These are phyloP conservation scores for Drosophila meridiana DNA, from an alignment of 2,888 invertebrate species.

Conservation along the genomic window DNA sequence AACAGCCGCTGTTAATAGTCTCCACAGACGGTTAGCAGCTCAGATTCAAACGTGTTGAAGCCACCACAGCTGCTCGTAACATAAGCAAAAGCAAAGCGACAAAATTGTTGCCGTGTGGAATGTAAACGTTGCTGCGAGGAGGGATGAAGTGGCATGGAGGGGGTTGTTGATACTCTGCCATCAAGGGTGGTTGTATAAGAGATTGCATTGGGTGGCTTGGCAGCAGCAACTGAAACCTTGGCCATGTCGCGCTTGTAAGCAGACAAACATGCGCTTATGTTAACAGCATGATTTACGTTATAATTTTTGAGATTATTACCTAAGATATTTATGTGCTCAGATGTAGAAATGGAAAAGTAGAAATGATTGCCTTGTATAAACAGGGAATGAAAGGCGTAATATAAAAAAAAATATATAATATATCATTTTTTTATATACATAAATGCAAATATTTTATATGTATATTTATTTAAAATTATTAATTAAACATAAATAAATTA, in stretches of 20 bases:
- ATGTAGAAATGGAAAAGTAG: neutral
- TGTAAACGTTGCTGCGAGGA: neutral
- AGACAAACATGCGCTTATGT: constrained; percentile 36
- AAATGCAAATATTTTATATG: neutral
- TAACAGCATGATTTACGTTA: constrained; percentile 39
- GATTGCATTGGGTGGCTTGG: neutral
- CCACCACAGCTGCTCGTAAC: constrained; percentile 34
- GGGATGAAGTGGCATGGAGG: neutral
- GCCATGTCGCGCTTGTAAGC: constrained; percentile 23
- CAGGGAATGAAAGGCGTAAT: too few relatives aligned
- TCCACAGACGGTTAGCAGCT: constrained; percentile 35
- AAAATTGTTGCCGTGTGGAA: constrained; percentile 50
- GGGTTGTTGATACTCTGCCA: constrained; percentile 12
- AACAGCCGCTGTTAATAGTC: constrained; percentile 36
- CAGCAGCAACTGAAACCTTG: constrained; percentile 26
- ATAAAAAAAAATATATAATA: neutral
- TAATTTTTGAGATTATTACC: constrained; percentile 27
- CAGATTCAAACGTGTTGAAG: constrained; percentile 37
- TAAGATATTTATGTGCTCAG: neutral
- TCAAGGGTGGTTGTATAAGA: constrained; percentile 43
- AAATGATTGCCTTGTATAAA: neutral
- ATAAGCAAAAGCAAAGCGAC: constrained; percentile 41
- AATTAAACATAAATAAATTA: too few relatives aligned
- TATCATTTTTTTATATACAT: neutral
- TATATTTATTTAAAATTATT: neutral